phyloP scores from a whole-genome alignment of 1,140 invertebrate genomes.

The Drosophila subobscura region DNA sequence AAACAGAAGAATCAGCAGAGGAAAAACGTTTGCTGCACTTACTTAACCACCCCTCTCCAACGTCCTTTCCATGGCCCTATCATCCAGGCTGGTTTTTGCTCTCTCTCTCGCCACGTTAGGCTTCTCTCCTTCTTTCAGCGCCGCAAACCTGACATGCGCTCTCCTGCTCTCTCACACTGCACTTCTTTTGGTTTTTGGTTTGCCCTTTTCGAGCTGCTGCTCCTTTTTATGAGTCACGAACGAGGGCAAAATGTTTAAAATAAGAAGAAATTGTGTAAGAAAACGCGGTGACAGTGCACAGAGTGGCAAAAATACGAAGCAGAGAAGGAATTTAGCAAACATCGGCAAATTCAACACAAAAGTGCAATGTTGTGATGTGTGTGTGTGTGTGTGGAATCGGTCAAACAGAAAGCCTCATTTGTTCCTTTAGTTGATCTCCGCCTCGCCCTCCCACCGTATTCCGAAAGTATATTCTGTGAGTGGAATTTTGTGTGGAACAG shows the following conservation, averaged over 20 bases:
- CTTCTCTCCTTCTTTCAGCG: not conserved
- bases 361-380: constrained; percentile 30
- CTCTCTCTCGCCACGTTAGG: constrained; percentile 4
- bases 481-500: constrained; percentile 40
- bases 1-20: constrained; percentile 43
- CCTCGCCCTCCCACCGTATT: constrained; percentile 22
- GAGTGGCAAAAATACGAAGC: not conserved
- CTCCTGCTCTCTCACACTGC: constrained; percentile 24
- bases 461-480: constrained; percentile 14
- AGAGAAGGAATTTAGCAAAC: constrained; percentile 20
- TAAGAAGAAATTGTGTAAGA: constrained; percentile 36
- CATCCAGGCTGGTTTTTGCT: constrained; percentile 13
- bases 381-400: constrained; percentile 23
- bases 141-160: constrained; percentile 41
- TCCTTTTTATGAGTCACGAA: constrained; percentile 45
- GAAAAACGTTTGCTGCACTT: constrained; percentile 36
- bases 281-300: constrained; percentile 28
- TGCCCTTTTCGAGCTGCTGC: constrained; percentile 34
- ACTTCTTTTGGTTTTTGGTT: constrained; percentile 9
- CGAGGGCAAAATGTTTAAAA: constrained; percentile 29
- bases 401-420: constrained; percentile 47
- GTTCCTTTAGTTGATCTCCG: constrained; percentile 32
- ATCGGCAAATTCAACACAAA: constrained; percentile 24
- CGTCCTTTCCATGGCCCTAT: constrained; percentile 35
- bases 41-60: constrained; percentile 19